Base-by-base conservation (phyloP, 64 coral and sea anemone genomes). In the Stylophora pistillata region DNA sequence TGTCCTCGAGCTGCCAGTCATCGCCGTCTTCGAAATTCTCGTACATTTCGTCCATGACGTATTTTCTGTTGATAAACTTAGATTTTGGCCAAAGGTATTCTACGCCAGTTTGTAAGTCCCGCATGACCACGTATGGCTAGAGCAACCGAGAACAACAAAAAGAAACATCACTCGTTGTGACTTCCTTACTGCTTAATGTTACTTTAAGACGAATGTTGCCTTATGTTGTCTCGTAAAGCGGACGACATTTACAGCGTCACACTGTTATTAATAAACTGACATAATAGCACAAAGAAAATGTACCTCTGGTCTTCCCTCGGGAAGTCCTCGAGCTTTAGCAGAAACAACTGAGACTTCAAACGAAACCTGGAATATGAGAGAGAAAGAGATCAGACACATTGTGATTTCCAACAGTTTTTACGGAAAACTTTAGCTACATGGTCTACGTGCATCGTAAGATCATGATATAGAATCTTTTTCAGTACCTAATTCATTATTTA, bases 11-110 rank as follows among this genome's bases (percentile, higher is more conserved):
- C 37, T 63, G 57, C 95, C 95, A 98, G 12, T 94, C 96, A 58
- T 98, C 96, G 0, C 96, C 96, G 28, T 98, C 93, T 28, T 98
- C 96, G 58, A 71, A 98, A 72, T 95, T 89, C 16, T 91, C 76
- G 74, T 94, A 98, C 96, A 98, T 98, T 80, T 98, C 96, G 30
- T 98, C 89, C 96, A 98, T 98, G 30, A 95, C 69, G 70, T 89
- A 98, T 68, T 95, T 98, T 17, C 96, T 78, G 81, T 95, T 98
- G 52, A 98, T 90, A 53, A 98, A 98, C 81, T 98, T 98, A 20
- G 90, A 74, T 59, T 58, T 91, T 13, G 96, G 81, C 96, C 96
- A 98, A 18, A 98, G 80, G 75, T 91, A 98, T 72, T 98, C 96
- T 3, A 91, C 55, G 27, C 96, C 93, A 53, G 74, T 89, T 30